These are phyloP conservation scores for Papilio polyxenes DNA, from an alignment of 1,140 invertebrate genomes.

Conservation along the genomic window DNA sequence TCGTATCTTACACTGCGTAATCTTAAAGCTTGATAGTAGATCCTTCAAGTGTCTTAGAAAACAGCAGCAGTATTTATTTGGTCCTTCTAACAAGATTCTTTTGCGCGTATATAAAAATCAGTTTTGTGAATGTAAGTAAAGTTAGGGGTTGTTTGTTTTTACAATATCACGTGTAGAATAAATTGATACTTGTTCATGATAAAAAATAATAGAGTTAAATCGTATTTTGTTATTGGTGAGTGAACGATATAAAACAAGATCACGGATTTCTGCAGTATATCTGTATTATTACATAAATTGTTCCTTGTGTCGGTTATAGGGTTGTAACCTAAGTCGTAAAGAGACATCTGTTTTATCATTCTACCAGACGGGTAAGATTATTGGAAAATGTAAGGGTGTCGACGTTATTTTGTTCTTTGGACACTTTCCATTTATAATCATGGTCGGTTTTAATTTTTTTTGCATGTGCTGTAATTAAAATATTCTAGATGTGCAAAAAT, in stretches of 20 bases:
- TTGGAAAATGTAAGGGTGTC: background rate
- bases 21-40: too few species aligned
- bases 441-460: background rate
- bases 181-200: background rate
- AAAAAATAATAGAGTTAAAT: background rate
- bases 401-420: constrained; percentile 11
- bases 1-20: background rate
- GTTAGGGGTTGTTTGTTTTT: too few species aligned
- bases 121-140: too few species aligned
- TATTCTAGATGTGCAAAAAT: too few species aligned
- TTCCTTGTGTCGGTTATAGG: background rate
- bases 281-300: background rate
- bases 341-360: constrained; percentile 6
- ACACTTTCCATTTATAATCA: background rate
- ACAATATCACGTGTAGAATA: background rate
- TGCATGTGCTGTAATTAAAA: too few species aligned
- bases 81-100: too few species aligned
- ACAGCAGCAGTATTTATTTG: too few species aligned
- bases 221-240: background rate
- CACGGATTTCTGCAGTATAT: background rate
- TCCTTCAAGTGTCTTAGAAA: too few species aligned
- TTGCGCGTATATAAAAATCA: too few species aligned
- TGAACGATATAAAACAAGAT: background rate
- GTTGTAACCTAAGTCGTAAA: background rate
- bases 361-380: background rate